Percentiles rank a stretch among this genome's conserved stretches.
phyloP scores from a whole-genome alignment of 2,888 invertebrate species.

The Clunio marinus region DNA sequence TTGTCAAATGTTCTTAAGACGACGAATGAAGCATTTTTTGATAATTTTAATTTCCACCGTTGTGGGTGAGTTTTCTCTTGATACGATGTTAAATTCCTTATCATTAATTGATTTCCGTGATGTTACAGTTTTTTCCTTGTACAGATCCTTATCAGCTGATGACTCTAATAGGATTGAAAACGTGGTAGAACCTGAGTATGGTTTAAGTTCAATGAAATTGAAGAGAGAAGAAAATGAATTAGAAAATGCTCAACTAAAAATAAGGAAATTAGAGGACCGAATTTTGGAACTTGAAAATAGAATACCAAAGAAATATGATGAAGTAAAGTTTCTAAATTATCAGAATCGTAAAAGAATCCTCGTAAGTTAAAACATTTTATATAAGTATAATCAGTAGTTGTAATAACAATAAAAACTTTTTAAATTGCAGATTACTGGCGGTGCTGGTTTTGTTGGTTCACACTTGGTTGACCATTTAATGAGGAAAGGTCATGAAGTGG shows the following conservation, averaged over 20 bases:
- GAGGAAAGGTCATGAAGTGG: conserved; percentile 93
- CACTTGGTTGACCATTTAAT: conserved; percentile 94
- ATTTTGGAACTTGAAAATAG: conserved; percentile 45
- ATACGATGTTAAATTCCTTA: not conserved
- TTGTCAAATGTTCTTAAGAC: conserved; percentile 16
- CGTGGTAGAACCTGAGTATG: not conserved
- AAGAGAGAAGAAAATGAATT: not conserved
- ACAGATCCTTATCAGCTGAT: conserved; percentile 1
- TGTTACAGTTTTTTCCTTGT: conserved; percentile 13
- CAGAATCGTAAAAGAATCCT: conserved; percentile 87
- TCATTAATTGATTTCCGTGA: not conserved
- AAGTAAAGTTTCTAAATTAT: conserved; percentile 88
- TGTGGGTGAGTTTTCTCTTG: conserved; percentile 5
- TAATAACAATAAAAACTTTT: conserved; percentile 22
- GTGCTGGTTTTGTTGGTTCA: conserved; percentile 98
- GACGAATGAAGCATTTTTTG: conserved; percentile 14
- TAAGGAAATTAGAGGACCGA: not conserved
- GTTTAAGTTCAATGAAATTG: not conserved
- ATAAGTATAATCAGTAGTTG: too few relatives aligned
- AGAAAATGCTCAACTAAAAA: conserved; percentile 4
- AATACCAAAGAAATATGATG: conserved; percentile 79
- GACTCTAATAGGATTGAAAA: not conserved
- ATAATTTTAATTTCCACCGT: conserved; percentile 14
- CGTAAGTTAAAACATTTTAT: conserved; percentile 53
- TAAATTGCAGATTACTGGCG: conserved; percentile 77